phyloP scores from a whole-genome alignment of 2,113 vertebrate genomes.

The Zapus hudsonius region DNA sequence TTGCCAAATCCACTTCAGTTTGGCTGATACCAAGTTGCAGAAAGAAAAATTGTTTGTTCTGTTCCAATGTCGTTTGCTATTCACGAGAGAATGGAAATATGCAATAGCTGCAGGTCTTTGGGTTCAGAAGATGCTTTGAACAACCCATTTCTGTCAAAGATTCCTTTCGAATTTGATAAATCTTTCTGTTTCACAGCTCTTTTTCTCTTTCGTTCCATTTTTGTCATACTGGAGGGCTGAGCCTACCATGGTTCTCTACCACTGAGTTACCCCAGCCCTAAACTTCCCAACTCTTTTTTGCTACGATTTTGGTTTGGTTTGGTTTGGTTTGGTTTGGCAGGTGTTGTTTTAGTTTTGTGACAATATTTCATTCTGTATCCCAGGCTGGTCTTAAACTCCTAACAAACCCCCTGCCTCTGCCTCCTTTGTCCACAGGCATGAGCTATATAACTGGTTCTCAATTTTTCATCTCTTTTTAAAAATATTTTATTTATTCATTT shows the following conservation, averaged over 20 bases:
- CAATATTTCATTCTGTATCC: not conserved
- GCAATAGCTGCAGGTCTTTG: not conserved
- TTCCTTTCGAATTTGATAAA: constrained; percentile 21
- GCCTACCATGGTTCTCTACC: no score
- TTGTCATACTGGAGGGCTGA: no score
- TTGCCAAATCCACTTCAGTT: constrained; percentile 38
- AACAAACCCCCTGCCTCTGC: not conserved
- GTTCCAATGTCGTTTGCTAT: not conserved
- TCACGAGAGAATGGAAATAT: not conserved
- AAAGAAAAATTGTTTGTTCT: constrained; percentile 4
- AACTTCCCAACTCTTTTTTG: no score
- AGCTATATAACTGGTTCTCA: not conserved
- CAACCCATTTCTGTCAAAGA: not conserved
- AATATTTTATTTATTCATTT: no score
- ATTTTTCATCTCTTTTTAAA: not conserved
- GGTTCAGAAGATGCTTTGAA: not conserved
- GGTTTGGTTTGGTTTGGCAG: no score
- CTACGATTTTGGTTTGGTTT: not conserved
- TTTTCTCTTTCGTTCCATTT: not conserved
- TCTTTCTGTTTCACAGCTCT: constrained; percentile 21
- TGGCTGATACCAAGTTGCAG: not conserved
- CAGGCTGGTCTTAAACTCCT: not conserved
- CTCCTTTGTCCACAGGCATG: not conserved
- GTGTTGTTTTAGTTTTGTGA: not conserved
- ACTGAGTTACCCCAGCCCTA: no score